Conservation (phyloP, 2,888 invertebrate genomes). For the Eupsilia transversa region DNA sequence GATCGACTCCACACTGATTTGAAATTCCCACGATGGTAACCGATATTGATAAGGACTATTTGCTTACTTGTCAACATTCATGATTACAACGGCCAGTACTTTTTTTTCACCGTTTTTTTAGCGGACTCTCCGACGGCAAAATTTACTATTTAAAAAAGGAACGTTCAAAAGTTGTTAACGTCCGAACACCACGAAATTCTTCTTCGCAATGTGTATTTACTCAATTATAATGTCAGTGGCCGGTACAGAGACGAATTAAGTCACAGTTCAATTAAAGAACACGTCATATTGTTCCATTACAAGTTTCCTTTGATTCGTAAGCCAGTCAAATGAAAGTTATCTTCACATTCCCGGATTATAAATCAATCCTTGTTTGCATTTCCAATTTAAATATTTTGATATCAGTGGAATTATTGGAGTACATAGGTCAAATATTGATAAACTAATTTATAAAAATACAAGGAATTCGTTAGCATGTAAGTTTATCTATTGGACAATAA, state of each 20-base stretch:
- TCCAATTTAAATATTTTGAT: constrained; percentile 48
- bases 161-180: constrained; percentile 29
- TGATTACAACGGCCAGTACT: constrained; percentile 41
- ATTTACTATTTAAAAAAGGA: constrained; percentile 22
- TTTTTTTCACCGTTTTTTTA: constrained; percentile 17
- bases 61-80: constrained; percentile 67
- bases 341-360: constrained; percentile 55
- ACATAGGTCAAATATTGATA: constrained; percentile 58
- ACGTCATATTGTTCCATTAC: constrained; percentile 41
- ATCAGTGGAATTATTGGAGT: constrained; percentile 40
- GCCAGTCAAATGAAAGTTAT: constrained; percentile 56
- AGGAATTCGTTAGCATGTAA: constrained; percentile 15
- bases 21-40: constrained; percentile 71
- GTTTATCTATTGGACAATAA: constrained; percentile 28
- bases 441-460: constrained; percentile 35
- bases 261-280: constrained; percentile 51
- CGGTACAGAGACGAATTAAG: constrained; percentile 59
- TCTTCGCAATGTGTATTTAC: constrained; percentile 60
- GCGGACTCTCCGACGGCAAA: background rate
- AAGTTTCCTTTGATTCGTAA: constrained; percentile 46
- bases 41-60: constrained; percentile 68
- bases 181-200: constrained; percentile 60
- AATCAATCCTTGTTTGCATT: constrained; percentile 54
- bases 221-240: constrained; percentile 49
- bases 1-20: constrained; percentile 39